Evolutionary conservation across 2,797 vertebrate genomes (phyloP), one percentile per base, ranked within the genome.

Genomic region (Austrolebias charrua): DNA sequence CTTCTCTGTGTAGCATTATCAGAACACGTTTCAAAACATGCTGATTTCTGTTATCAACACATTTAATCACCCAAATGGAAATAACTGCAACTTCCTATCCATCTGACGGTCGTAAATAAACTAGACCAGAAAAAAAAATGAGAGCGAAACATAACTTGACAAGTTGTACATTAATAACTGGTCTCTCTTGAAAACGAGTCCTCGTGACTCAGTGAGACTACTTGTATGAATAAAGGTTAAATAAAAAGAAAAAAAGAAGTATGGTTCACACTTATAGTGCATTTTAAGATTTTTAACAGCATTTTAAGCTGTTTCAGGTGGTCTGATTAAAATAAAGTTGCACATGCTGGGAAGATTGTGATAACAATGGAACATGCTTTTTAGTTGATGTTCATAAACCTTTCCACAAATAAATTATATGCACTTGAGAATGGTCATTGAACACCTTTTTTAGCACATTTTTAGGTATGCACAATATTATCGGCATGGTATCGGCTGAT

Each of bases 1-100:
- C 29, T 29, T 28, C 44, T 38, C 55, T 63, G 50, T 6, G 2
- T 51, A 78, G 61, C 44, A 14, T 57, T 40, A 63, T 73, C 57
- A 48, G 35, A 38, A 38, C 35, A 38, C 62, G 0, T 35, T 31
- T 15, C 24, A 16, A 29, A 53, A 70, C 38, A 31, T 62, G 50
- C 47, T 2, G 8, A 24, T 57, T 49, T 68, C 40, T 15, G 6
- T 60, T 50, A 53, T 60, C 50, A 18, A 10, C 10, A 38, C 20
- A 44, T 38, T 76, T 69, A 28, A 76, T 77, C 24, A 18, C 53
- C 38, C 6, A 49, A 68, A 75, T 59, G 73, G 61, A 66, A 59
- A 47, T 55, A 10, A 46, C 35, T 48, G 14, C 70, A 53, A 58
- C 53, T 50, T 68, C 31, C 31, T 38, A 11, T 44, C 45, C 31